Conservation (phyloP, 2,797 vertebrate genomes). For the Aulostomus chinensis region DNA sequence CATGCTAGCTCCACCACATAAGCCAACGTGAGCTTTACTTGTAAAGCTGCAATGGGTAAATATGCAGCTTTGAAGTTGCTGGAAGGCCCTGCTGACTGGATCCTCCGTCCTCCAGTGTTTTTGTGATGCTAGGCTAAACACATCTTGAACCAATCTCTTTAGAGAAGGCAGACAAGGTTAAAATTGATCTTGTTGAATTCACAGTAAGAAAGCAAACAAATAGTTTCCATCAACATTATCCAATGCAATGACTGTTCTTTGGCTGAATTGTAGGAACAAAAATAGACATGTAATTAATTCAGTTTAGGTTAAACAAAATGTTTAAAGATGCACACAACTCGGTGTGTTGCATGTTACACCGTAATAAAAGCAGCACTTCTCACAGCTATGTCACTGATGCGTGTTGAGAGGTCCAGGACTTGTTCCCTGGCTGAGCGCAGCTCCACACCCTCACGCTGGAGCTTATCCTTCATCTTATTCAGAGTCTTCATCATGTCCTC, state of each 20-base stretch:
- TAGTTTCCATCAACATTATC: not conserved
- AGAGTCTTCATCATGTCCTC: conserved; percentile 99
- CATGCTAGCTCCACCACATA: not conserved
- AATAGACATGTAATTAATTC: not conserved
- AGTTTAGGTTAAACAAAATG: not conserved
- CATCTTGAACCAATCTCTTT: not conserved
- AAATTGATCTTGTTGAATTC: not conserved
- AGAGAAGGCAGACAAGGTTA: not conserved
- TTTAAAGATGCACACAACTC: not conserved
- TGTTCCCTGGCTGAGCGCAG: conserved; percentile 91
- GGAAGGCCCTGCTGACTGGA: not conserved
- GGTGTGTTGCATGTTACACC: not conserved
- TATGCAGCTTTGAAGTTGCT: not conserved
- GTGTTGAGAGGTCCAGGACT: conserved; percentile 87
- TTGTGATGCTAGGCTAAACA: not conserved
- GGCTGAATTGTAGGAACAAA: not conserved
- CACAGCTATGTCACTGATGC: conserved; percentile 89
- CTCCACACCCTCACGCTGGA: conserved; percentile 93
- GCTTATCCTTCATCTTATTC: conserved; percentile 99
- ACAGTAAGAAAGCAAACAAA: not conserved
- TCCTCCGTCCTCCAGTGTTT: not conserved
- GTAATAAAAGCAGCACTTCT: conserved; percentile 31
- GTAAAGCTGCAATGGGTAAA: not conserved
- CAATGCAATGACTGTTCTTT: not conserved
- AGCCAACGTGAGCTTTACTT: conserved; percentile 3